phyloP scores from a whole-genome alignment of 2,113 vertebrate species.

The Mesitornis unicolor region DNA sequence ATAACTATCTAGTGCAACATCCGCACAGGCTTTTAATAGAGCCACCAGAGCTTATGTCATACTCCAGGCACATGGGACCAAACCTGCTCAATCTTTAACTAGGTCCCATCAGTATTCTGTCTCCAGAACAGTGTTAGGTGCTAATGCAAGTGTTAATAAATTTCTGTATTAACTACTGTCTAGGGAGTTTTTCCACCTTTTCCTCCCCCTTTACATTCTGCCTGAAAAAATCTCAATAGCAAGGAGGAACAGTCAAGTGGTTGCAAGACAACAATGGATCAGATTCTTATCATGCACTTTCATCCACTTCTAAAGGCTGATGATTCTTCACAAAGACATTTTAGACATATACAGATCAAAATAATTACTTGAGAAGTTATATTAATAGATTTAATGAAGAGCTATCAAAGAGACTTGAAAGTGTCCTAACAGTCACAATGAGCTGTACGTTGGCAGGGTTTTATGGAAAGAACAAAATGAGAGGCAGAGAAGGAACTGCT shows the following conservation, averaged over 20 bases:
- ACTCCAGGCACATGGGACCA: not conserved
- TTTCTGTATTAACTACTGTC: not conserved
- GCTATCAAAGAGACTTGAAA: conserved; percentile 11
- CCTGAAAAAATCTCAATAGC: not conserved
- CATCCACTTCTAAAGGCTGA: not conserved
- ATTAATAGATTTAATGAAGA: conserved; percentile 47
- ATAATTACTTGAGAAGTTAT: conserved; percentile 1
- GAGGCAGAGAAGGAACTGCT: not conserved
- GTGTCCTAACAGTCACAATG: not conserved
- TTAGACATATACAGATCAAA: conserved; percentile 21
- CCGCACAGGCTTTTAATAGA: not conserved
- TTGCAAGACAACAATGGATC: not conserved
- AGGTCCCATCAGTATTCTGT: not conserved
- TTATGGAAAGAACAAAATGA: not conserved
- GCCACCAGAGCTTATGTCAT: not conserved
- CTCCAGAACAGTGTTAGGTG: not conserved
- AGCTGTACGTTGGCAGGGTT: not conserved
- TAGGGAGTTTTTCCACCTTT: not conserved
- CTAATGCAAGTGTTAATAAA: conserved; percentile 13
- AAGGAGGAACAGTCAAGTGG: conserved; percentile 7
- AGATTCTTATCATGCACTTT: not conserved
- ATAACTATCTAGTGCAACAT: not conserved
- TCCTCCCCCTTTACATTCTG: not conserved
- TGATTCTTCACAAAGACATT: conserved; percentile 20
- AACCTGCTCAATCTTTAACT: not conserved